phyloP scores from a whole-genome alignment of 2,888 invertebrate genomes.

The Allolobophora icterica region DNA sequence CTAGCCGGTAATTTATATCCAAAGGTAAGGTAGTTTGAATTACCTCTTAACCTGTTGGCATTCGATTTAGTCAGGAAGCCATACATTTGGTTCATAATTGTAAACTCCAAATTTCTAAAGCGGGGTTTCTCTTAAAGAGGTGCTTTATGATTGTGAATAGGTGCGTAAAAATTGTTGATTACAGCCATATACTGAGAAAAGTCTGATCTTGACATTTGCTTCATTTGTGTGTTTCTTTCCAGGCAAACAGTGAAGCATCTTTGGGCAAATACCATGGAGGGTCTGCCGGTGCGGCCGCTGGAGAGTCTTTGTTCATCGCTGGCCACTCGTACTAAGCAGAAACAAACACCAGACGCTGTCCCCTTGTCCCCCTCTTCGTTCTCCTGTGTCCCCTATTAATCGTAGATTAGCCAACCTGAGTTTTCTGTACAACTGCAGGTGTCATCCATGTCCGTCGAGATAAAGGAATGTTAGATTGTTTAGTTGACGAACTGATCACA shows the following conservation, averaged over 20 bases:
- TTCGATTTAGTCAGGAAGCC: too few relatives aligned
- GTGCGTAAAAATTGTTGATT: too few relatives aligned
- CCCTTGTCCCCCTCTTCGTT: neutral
- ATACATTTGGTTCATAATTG: too few relatives aligned
- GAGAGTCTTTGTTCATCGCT: conserved; percentile 81
- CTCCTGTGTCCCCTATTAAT: neutral
- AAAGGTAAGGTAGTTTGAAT: too few relatives aligned
- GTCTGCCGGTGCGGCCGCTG: conserved; percentile 77
- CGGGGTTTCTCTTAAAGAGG: too few relatives aligned
- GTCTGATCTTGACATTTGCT: too few relatives aligned
- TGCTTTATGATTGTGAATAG: too few relatives aligned
- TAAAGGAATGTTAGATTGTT: neutral
- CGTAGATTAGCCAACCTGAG: conserved; percentile 14
- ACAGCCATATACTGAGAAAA: too few relatives aligned
- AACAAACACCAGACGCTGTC: neutral
- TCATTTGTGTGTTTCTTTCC: conserved; percentile 49
- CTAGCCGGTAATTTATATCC: too few relatives aligned
- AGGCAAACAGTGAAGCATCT: conserved; percentile 91
- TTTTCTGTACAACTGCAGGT: neutral
- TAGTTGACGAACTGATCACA: neutral
- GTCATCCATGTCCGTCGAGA: neutral
- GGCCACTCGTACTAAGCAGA: neutral
- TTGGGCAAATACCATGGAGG: conserved; percentile 91
- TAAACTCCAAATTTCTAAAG: too few relatives aligned
- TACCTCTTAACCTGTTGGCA: too few relatives aligned